Conservation (phyloP, 2,113 vertebrate species). For the Arenaria interpres region DNA sequence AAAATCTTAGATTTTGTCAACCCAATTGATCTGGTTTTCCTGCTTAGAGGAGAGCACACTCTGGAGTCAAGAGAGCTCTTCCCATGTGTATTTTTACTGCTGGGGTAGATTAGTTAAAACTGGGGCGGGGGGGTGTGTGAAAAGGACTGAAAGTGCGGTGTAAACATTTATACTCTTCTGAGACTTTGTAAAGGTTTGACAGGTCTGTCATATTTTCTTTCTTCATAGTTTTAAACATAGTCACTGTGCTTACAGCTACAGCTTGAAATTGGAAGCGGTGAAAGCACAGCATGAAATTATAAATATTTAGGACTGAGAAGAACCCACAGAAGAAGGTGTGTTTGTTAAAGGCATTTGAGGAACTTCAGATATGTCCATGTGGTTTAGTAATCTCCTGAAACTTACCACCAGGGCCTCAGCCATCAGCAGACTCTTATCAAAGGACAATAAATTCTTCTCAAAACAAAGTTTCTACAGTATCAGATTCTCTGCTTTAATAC, state of each 20-base stretch:
- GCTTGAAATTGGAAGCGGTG: background rate
- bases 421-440: background rate
- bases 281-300: background rate
- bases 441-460: background rate
- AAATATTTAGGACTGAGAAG: conserved; percentile 30
- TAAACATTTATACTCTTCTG: background rate
- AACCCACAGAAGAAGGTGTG: background rate
- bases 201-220: background rate
- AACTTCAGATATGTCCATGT: conserved; percentile 22
- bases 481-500: background rate
- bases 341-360: conserved; percentile 37
- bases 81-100: background rate
- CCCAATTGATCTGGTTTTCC: background rate
- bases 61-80: background rate
- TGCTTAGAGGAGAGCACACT: background rate
- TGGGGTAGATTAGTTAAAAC: background rate
- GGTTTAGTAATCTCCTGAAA: background rate
- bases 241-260: background rate
- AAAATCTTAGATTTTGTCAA: background rate
- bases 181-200: background rate
- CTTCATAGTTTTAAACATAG: background rate
- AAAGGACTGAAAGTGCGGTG: background rate
- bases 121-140: background rate
- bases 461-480: background rate
- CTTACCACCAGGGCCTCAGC: background rate